Conservation (phyloP, 1,140 invertebrate species). For the Drosophila seguyi region DNA sequence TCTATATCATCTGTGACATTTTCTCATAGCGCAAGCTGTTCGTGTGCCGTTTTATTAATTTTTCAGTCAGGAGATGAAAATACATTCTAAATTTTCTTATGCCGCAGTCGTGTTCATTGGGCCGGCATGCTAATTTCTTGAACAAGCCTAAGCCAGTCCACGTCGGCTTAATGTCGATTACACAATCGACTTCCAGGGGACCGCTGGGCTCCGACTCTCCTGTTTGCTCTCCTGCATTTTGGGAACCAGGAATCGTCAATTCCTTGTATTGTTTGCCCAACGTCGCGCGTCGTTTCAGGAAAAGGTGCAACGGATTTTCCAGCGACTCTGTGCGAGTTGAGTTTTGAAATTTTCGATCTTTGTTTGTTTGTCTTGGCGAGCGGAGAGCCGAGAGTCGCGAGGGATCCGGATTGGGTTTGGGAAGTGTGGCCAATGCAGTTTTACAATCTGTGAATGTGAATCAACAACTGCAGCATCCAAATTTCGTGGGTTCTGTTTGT, state of each 20-base stretch:
- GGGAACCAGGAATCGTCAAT: constrained; percentile 32
- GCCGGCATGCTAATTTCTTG: constrained; percentile 72
- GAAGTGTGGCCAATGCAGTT: constrained; percentile 48
- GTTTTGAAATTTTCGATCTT: constrained; percentile 51
- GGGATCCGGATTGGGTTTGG: not conserved
- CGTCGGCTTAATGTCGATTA: constrained; percentile 73
- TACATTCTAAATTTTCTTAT: constrained; percentile 1
- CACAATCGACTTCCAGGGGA: constrained; percentile 51
- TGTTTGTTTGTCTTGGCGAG: constrained; percentile 56
- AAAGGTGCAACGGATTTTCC: constrained; percentile 53
- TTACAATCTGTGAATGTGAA: constrained; percentile 51
- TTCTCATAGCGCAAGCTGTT: constrained; percentile 8
- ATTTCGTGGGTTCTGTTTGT: constrained; percentile 53
- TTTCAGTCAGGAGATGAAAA: not conserved
- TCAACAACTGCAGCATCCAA: constrained; percentile 51
- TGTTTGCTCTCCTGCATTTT: constrained; percentile 35
- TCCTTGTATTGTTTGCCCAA: constrained; percentile 61
- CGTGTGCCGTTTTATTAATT: constrained; percentile 5
- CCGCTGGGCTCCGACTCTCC: constrained; percentile 8
- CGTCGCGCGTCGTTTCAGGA: constrained; percentile 64
- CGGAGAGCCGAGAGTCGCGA: constrained; percentile 33
- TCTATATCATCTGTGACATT: not conserved
- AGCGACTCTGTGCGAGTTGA: constrained; percentile 20
- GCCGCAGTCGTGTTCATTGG: constrained; percentile 28
- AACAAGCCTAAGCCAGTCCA: constrained; percentile 65